Conservation (phyloP, 2,888 invertebrate genomes). For the Tubulanus polymorphus region DNA sequence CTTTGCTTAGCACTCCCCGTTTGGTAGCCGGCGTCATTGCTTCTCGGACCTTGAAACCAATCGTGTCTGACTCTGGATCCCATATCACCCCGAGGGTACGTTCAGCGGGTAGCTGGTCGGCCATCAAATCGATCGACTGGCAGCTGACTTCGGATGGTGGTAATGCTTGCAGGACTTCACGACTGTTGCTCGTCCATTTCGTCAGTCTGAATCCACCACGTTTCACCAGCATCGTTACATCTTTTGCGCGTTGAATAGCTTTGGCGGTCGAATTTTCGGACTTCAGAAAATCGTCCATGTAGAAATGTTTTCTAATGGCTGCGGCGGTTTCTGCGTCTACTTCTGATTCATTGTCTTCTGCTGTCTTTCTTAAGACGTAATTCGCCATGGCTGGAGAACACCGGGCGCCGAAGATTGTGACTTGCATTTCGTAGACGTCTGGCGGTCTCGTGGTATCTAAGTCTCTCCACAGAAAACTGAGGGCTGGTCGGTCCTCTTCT, state of each 20-base stretch:
- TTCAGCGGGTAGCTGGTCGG: slow-evolving; percentile 5
- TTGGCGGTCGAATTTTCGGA: not conserved
- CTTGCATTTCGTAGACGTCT: not conserved
- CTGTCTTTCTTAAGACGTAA: not conserved
- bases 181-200: slow-evolving; percentile 10
- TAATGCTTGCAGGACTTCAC: slow-evolving; percentile 7
- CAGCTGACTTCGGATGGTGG: slow-evolving; percentile 4
- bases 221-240: not conserved
- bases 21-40: not conserved
- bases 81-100: slow-evolving; percentile 13
- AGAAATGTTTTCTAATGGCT: not conserved
- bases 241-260: not conserved
- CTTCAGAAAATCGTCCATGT: slow-evolving; percentile 5
- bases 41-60: slow-evolving; percentile 5
- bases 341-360: not conserved
- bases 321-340: not conserved
- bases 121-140: not conserved
- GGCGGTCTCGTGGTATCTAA: not conserved
- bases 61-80: slow-evolving; percentile 4
- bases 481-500: not conserved
- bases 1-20: slow-evolving; percentile 6
- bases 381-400: not conserved
- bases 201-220: slow-evolving; percentile 9
- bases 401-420: not conserved
- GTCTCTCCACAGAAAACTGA: not conserved